Conservation (phyloP, 2,888 invertebrate genomes). For the Tetanocera ferruginea region DNA sequence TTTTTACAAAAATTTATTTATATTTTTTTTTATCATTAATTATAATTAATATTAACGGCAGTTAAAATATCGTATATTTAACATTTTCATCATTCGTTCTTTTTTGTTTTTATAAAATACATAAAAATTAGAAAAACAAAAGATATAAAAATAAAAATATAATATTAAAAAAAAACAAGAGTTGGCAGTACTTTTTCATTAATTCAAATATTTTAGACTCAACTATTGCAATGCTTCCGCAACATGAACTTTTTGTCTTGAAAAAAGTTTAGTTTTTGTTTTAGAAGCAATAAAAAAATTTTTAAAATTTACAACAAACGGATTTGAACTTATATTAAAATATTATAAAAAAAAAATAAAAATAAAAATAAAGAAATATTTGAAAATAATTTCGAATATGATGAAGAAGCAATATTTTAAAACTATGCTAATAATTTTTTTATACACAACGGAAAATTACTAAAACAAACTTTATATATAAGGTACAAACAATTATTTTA, state of each 20-base stretch:
- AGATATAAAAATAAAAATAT: slow-evolving; percentile 16
- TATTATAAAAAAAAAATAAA: background rate
- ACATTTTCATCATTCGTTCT: slow-evolving; percentile 50
- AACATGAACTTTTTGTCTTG: background rate
- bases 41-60: slow-evolving; percentile 60
- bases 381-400: background rate
- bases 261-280: background rate
- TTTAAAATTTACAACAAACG: slow-evolving; percentile 3
- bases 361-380: slow-evolving; percentile 3
- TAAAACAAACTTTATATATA: slow-evolving; percentile 21
- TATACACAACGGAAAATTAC: slow-evolving; percentile 20
- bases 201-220: background rate
- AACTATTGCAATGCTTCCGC: slow-evolving; percentile 15
- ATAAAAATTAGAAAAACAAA: slow-evolving; percentile 40
- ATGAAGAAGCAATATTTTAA: slow-evolving; percentile 5
- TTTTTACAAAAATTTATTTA: slow-evolving; percentile 52
- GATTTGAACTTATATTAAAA: background rate
- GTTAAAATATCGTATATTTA: slow-evolving; percentile 51
- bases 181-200: slow-evolving; percentile 21
- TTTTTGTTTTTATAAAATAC: slow-evolving; percentile 40
- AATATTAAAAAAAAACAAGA: slow-evolving; percentile 29
- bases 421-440: slow-evolving; percentile 10
- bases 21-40: slow-evolving; percentile 56
- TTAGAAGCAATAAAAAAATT: background rate
- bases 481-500: slow-evolving; percentile 46